Evolutionary conservation across 2,888 invertebrate species (phyloP).

Genomic region (Euclidia mi): DNA sequence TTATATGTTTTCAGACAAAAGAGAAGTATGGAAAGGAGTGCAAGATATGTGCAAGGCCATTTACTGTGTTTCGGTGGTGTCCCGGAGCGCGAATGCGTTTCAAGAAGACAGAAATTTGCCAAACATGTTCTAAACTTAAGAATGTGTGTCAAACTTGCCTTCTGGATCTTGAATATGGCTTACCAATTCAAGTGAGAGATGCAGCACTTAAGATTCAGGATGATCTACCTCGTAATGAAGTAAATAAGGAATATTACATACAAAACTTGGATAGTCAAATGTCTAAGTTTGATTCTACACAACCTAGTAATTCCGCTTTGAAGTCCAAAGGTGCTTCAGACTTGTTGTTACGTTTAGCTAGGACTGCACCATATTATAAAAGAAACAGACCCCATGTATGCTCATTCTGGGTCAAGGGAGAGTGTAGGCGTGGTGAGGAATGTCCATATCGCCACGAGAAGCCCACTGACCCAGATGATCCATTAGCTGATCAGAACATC

Average conservation of each 20-base stretch:
- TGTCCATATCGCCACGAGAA: conserved; percentile 99
- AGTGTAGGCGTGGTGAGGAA: conserved; percentile 98
- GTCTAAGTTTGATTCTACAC: conserved; percentile 85
- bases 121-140: conserved; percentile 98
- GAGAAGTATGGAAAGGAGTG: conserved; percentile 98
- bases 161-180: conserved; percentile 97
- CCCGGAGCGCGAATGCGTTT: conserved; percentile 98
- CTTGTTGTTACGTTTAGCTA: conserved; percentile 95
- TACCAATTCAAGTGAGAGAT: conserved; percentile 97
- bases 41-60: conserved; percentile 98
- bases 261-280: conserved; percentile 96
- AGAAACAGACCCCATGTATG: conserved; percentile 98
- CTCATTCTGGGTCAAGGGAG: conserved; percentile 99
- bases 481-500: conserved; percentile 98
- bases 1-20: conserved; percentile 93
- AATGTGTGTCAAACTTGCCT: conserved; percentile 99
- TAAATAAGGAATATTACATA: conserved; percentile 98
- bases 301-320: conserved; percentile 91
- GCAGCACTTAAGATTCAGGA: conserved; percentile 97
- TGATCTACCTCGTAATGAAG: conserved; percentile 97
- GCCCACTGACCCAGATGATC: conserved; percentile 99
- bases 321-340: conserved; percentile 95
- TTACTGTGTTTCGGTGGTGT: conserved; percentile 99
- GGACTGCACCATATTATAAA: conserved; percentile 98
- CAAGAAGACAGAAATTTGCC: conserved; percentile 99